Base-by-base conservation (phyloP, 2,797 vertebrate species). In the Ctenosaura bakeri region DNA sequence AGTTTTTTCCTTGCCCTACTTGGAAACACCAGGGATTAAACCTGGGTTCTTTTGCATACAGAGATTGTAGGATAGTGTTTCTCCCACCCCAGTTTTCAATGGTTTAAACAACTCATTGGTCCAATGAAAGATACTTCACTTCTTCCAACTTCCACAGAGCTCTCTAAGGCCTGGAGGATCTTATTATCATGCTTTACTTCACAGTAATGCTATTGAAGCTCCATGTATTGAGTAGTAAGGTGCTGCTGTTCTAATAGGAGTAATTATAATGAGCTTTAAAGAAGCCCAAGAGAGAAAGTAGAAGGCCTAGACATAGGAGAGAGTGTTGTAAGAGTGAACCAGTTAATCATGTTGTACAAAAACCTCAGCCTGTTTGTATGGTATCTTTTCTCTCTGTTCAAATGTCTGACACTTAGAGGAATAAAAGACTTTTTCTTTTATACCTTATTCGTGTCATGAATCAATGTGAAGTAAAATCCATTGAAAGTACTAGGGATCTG, bases 401-500 rank as follows among this genome's bases (percentile, higher is more conserved):
- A 84, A 69, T 62, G 79, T 90, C 85, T 90, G 87, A 76, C 6
- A 1, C 81, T 82, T 32, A 16, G 50, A 90, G 77, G 42, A 83
- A 32, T 90, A 74, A 93, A 95, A 88, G 7, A 35, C 26, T 83
- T 91, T 92, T 93, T 64, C 91, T 95, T 69, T 52, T 88, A 79
- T 83, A 89, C 74, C 90, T 94, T 92, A 85, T 74, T 82, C 29
- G 89, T 7, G 3, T 93, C 88, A 90, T 90, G 79, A 89, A 86
- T 85, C 86, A n/a, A 87, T 88, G 76, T 91, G 66, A 91, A 92
- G 74, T 50, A 42, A 95, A 88, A 94, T 69, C 92, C 6, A 12
- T 85, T 88, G 76, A 91, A 97, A 96, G 94, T 89, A 76, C 71
- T 84, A 64, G 76, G 69, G 91, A 95, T 94, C 96, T 97, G 82